phyloP scores from a whole-genome alignment of 2,797 vertebrate genomes.

The Poeciliopsis paucimaculata region DNA sequence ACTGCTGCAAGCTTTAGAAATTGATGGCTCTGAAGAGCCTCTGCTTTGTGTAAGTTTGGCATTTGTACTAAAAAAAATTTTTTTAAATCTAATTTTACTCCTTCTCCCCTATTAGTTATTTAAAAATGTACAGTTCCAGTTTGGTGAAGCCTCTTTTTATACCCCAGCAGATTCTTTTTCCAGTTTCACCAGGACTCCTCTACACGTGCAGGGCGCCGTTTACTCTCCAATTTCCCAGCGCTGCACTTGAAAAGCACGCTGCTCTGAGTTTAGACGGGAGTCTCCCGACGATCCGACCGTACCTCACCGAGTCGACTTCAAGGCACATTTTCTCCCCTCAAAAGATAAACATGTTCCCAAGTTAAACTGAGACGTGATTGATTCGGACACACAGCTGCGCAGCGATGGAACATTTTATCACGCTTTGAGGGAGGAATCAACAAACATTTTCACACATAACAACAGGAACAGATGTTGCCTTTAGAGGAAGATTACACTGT shows the following conservation, averaged over 20 bases:
- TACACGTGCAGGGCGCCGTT: background rate
- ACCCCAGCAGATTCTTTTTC: background rate
- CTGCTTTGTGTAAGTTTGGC: background rate
- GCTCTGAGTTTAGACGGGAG: slow-evolving; percentile 19
- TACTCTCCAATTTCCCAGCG: too few relatives aligned
- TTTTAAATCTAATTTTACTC: background rate
- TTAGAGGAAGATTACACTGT: slow-evolving; percentile 55
- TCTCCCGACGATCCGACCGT: slow-evolving; percentile 31
- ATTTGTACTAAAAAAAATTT: background rate
- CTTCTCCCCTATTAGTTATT: background rate
- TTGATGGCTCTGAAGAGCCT: background rate
- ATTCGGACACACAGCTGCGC: slow-evolving; percentile 56
- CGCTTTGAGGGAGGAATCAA: slow-evolving; percentile 60
- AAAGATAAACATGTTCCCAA: slow-evolving; percentile 66
- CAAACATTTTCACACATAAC: slow-evolving; percentile 74
- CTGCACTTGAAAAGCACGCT: background rate
- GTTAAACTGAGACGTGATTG: slow-evolving; percentile 55
- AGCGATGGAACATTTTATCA: slow-evolving; percentile 63
- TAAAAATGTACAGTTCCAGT: background rate
- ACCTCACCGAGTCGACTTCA: slow-evolving; percentile 45
- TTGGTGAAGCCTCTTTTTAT: background rate
- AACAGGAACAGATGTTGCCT: slow-evolving; percentile 73
- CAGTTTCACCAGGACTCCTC: background rate
- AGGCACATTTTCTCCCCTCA: slow-evolving; percentile 45
- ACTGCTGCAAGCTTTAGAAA: background rate